These are phyloP conservation scores for Ypsolopha scabrella DNA, from an alignment of 2,888 invertebrate species.

Conservation along the genomic window DNA sequence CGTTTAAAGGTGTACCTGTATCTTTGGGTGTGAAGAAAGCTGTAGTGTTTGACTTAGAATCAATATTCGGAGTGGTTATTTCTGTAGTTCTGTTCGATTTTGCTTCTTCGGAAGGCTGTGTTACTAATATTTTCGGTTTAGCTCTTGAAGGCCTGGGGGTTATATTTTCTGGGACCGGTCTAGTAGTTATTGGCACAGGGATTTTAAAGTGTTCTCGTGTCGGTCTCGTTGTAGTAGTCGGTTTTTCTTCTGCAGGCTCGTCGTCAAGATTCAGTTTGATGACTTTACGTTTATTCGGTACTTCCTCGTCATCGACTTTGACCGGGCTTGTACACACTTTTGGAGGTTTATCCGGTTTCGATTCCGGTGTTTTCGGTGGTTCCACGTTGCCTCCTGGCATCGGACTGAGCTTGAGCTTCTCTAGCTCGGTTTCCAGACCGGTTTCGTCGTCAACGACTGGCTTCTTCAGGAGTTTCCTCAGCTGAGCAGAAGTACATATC, in stretches of 20 bases:
- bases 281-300: conserved; percentile 35
- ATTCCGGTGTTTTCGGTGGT: conserved; percentile 28
- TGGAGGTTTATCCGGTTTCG: conserved; percentile 21
- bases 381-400: conserved; percentile 12
- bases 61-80: neutral
- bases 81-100: conserved; percentile 16
- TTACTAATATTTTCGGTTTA: conserved; percentile 22
- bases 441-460: conserved; percentile 1
- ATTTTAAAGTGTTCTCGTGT: conserved; percentile 35
- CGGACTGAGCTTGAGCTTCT: conserved; percentile 27
- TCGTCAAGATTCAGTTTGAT: conserved; percentile 42
- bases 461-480: conserved; percentile 20
- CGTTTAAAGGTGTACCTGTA: conserved; percentile 18
- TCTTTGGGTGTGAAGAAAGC: conserved; percentile 36
- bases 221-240: neutral
- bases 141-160: conserved; percentile 29
- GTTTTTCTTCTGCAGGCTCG: conserved; percentile 10
- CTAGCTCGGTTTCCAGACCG: conserved; percentile 16
- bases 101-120: conserved; percentile 11
- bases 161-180: conserved; percentile 31
- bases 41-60: neutral
- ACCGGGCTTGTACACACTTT: conserved; percentile 15
- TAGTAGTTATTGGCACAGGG: conserved; percentile 32
- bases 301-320: conserved; percentile 36
- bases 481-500: conserved; percentile 28